These are phyloP conservation scores for Sebastes itinus DNA, from an alignment of 2,797 vertebrate species.

Conservation along the genomic window DNA sequence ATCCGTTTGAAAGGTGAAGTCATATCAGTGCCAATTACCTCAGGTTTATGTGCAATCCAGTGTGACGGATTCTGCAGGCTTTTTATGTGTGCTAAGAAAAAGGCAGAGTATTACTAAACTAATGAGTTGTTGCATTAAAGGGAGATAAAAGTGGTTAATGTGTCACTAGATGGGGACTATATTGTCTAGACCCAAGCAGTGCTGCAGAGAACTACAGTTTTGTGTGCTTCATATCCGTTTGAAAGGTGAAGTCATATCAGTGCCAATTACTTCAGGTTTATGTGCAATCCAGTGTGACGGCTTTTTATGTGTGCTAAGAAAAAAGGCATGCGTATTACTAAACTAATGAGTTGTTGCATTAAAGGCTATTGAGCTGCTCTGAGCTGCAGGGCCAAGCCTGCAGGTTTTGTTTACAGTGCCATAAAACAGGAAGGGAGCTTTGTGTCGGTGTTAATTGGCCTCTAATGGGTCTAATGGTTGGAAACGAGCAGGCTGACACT, in stretches of 20 bases:
- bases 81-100: neutral
- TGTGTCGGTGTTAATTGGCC: slow-evolving; percentile 78
- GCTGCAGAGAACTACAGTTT: too few species aligned
- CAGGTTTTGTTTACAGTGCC: slow-evolving; percentile 73
- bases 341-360: slow-evolving; percentile 49
- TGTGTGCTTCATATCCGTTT: too few species aligned
- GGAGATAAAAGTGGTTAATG: too few species aligned
- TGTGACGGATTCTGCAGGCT: neutral
- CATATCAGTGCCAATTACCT: neutral
- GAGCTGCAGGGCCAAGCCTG: slow-evolving; percentile 50
- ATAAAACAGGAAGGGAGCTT: slow-evolving; percentile 77
- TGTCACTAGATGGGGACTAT: too few species aligned
- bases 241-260: neutral
- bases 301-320: neutral
- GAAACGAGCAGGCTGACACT: slow-evolving; percentile 56
- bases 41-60: neutral
- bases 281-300: neutral
- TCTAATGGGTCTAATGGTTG: slow-evolving; percentile 78
- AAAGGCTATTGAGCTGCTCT: slow-evolving; percentile 8
- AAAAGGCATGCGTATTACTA: neutral
- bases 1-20: neutral
- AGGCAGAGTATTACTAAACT: slow-evolving; percentile 9
- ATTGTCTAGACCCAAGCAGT: too few species aligned
- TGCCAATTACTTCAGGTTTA: slow-evolving; percentile 2
- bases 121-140: slow-evolving; percentile 41